Conservation (phyloP, 1,140 invertebrate species). For the Cotesia glomerata region DNA sequence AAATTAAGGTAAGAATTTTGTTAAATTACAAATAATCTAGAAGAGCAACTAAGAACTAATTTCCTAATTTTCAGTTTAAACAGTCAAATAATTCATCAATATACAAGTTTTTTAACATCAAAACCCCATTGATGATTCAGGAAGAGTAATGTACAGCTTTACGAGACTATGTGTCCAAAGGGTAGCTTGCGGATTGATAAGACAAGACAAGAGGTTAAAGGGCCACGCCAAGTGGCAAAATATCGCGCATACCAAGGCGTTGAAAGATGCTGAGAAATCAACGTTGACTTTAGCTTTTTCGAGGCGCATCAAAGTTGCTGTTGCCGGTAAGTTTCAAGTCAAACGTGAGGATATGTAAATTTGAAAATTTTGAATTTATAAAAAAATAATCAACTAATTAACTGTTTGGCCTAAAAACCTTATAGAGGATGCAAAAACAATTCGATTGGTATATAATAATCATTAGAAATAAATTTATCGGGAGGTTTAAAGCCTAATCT, state of each 20-base stretch:
- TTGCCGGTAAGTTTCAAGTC: slow-evolving; percentile 58
- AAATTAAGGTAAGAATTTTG: no score
- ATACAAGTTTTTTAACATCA: not conserved
- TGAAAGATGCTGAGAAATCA: slow-evolving; percentile 67
- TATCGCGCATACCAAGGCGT: slow-evolving; percentile 71
- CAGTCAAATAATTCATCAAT: not conserved
- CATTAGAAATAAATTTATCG: no score
- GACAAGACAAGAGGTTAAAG: slow-evolving; percentile 57
- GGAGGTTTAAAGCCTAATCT: no score
- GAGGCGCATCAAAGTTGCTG: slow-evolving; percentile 65
- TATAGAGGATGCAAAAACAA: no score
- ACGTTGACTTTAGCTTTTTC: slow-evolving; percentile 58
- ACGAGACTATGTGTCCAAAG: not conserved
- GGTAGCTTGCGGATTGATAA: slow-evolving; percentile 1
- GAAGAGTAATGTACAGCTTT: slow-evolving; percentile 3
- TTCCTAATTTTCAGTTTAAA: no score
- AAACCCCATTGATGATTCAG: not conserved
- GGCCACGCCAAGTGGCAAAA: slow-evolving; percentile 81
- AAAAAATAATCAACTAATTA: no score
- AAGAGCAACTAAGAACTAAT: no score
- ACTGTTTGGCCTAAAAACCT: no score
- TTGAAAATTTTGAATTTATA: no score
- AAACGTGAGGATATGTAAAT: no score
- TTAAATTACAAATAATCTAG: no score
- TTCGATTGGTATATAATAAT: no score